A percentile compares a stretch with the other conserved stretches of the same genome.
These are phyloP conservation scores for Potorous gilbertii DNA, from an alignment of 2,797 vertebrate species.

Conservation along the genomic window DNA sequence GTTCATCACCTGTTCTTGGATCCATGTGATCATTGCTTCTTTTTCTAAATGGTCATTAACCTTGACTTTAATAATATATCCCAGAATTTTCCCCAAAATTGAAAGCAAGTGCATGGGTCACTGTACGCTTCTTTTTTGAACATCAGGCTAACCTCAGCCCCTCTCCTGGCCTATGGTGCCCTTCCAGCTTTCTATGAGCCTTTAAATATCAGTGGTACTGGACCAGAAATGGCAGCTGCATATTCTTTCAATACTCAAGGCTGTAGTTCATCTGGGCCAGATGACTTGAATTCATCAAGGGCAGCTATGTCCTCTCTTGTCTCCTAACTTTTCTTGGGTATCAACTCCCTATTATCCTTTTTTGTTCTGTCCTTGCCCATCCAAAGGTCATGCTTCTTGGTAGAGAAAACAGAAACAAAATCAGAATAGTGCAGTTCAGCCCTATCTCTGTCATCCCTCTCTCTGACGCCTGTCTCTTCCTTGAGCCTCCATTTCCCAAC, in stretches of 20 bases:
- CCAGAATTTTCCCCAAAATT: not conserved
- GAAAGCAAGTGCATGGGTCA: not conserved
- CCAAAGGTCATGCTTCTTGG: not conserved
- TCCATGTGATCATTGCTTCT: not conserved
- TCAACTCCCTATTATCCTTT: not conserved
- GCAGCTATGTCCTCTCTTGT: not conserved
- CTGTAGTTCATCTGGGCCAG: not conserved
- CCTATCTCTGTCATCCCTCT: not conserved
- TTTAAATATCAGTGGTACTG: not conserved
- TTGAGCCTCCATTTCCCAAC: not conserved
- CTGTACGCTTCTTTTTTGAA: not conserved
- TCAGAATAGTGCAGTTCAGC: not conserved
- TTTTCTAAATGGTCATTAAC: not conserved
- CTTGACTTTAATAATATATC: not conserved
- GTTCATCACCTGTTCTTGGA: not conserved
- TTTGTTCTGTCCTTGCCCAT: not conserved
- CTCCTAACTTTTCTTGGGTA: not conserved
- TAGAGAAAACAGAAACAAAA: not conserved
- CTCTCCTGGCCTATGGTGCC: not conserved
- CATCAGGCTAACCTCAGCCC: not conserved
- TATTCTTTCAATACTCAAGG: not conserved
- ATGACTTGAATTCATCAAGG: not conserved
- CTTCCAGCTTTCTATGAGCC: not conserved
- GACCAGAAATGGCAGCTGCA: not conserved
- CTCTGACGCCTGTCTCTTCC: not conserved